A percentile compares a stretch with the other conserved stretches of the same genome.
Conservation (phyloP, 1,140 invertebrate species). For the Euschistus heros region DNA sequence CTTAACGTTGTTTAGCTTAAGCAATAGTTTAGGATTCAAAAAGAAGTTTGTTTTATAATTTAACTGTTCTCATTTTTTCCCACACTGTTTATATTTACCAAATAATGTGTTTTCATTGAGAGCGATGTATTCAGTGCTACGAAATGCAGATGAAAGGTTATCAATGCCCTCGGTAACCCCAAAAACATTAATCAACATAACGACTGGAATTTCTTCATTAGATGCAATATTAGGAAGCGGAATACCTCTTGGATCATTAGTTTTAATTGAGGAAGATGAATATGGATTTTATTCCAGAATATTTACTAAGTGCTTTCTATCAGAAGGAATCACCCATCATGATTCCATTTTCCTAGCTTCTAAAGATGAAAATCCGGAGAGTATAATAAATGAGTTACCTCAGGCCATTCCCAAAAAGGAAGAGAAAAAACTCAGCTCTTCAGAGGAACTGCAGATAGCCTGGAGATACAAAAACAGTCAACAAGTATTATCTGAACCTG, state of each 20-base stretch:
- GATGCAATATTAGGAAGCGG: background rate
- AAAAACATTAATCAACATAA: too few species aligned
- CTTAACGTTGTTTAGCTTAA: too few species aligned
- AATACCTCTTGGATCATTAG: background rate
- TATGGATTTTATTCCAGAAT: background rate
- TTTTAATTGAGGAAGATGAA: constrained; percentile 7
- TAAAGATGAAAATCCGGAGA: background rate
- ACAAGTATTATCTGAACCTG: background rate
- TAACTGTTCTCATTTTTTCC: too few species aligned
- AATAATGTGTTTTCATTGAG: too few species aligned
- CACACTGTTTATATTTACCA: too few species aligned
- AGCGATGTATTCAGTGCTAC: too few species aligned
- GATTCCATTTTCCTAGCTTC: background rate
- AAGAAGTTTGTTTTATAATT: too few species aligned
- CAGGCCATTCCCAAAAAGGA: background rate
- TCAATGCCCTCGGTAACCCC: too few species aligned
- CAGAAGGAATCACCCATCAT: background rate
- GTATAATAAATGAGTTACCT: background rate
- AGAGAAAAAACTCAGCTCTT: background rate
- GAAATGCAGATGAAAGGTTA: too few species aligned
- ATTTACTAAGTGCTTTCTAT: background rate
- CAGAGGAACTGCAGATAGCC: constrained; percentile 5
- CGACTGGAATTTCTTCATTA: constrained; percentile 2
- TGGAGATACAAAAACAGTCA: background rate
- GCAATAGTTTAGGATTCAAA: too few species aligned